A percentile compares a stretch with the other conserved stretches of the same genome.
phyloP scores from a whole-genome alignment of 2,888 invertebrate species.

The Acleris literana region DNA sequence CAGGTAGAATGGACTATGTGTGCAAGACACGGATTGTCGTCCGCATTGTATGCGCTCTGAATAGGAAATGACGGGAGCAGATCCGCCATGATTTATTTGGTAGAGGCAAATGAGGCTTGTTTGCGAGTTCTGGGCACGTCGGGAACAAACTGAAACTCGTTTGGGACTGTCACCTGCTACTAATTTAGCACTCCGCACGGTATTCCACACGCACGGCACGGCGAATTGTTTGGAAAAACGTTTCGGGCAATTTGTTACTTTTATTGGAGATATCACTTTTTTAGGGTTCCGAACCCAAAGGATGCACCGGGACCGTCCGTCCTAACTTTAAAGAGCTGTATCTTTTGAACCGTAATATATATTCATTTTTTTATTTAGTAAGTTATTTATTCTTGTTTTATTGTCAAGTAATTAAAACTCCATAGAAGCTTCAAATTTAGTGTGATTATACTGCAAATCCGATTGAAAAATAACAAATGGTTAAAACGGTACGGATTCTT shows the following conservation, averaged over 20 bases:
- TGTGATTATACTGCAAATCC: too few relatives aligned
- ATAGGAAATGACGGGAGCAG: constrained; percentile 30
- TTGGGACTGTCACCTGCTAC: constrained; percentile 46
- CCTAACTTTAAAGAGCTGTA: too few relatives aligned
- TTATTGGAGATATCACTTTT: too few relatives aligned
- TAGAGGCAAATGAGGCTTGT: constrained; percentile 34
- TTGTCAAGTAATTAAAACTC: too few relatives aligned
- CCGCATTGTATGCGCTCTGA: constrained; percentile 30
- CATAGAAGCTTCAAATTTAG: too few relatives aligned
- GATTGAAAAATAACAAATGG: too few relatives aligned
- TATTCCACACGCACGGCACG: constrained; percentile 13
- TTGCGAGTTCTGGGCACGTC: constrained; percentile 40
- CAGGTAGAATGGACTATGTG: not conserved
- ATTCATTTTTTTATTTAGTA: too few relatives aligned
- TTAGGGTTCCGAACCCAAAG: too few relatives aligned
- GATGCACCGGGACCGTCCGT: too few relatives aligned
- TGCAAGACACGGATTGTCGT: constrained; percentile 26
- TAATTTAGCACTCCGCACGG: constrained; percentile 38
- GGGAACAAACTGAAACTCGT: constrained; percentile 44
- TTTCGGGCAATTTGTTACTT: not conserved
- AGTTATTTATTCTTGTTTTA: too few relatives aligned
- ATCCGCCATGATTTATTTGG: constrained; percentile 28
- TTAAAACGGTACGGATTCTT: too few relatives aligned
- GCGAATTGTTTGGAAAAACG: constrained; percentile 5
- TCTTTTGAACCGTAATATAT: too few relatives aligned